phyloP scores from a whole-genome alignment of 2,888 invertebrate species.

The Acanthosepion esculentum region DNA sequence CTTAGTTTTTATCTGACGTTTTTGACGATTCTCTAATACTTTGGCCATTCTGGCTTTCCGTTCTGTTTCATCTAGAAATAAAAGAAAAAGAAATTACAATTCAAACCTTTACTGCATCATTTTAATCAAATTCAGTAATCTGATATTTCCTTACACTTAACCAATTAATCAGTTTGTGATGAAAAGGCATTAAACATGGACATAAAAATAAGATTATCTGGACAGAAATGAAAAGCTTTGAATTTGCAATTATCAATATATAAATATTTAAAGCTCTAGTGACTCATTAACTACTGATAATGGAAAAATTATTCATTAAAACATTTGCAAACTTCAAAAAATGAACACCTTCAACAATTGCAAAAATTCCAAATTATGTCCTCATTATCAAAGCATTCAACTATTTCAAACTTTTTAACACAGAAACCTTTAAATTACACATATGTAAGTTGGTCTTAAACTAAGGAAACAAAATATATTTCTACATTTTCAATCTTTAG shows the following conservation, averaged over 20 bases:
- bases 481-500: background rate
- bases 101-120: background rate
- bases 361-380: background rate
- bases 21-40: conserved; percentile 87
- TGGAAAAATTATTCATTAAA: background rate
- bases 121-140: background rate
- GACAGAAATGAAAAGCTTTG: background rate
- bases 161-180: too few relatives aligned
- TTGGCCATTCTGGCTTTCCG: conserved; percentile 84
- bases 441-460: background rate
- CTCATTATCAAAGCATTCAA: background rate
- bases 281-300: background rate
- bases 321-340: background rate
- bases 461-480: background rate
- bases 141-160: too few relatives aligned
- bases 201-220: too few relatives aligned
- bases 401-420: background rate
- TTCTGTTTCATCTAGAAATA: conserved; percentile 83
- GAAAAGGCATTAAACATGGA: too few relatives aligned
- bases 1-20: conserved; percentile 65
- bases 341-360: background rate
- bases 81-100: conserved; percentile 12
- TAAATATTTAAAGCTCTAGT: background rate
- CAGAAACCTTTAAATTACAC: background rate
- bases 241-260: background rate